Evolutionary conservation across 2,113 vertebrate species (phyloP), one percentile per base, ranked within the genome.

Genomic region (Corythaeola cristata): DNA sequence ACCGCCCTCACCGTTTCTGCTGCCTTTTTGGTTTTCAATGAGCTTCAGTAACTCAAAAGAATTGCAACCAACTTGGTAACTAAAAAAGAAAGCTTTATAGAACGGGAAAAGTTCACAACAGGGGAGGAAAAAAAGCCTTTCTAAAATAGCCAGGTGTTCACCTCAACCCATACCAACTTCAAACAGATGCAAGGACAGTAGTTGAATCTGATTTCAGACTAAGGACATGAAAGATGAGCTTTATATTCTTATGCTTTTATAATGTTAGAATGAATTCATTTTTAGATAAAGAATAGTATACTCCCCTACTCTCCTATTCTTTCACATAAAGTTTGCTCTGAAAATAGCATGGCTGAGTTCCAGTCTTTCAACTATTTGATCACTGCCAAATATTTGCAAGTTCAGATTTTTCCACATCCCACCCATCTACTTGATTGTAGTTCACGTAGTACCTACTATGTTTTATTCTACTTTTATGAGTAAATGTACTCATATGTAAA

Each of bases 141-240:
- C 95, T 94, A 94, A 95, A 96, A 96, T 97, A 95, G 92, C 90
- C 93, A 96, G 90, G 96, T 96, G 96, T 95, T 96, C 96, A 96
- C 95, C 96, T 92, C 90, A 94, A 93, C 78, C 75, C 83, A 84
- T 95, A 95, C 55, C 93, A 96, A 55, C 96, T 96, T 96, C 96
- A 96, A 96, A 96, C 30, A 96, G 79, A 83, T 74, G 44, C 90
- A 96, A 96, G 93, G 96, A 93, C 90, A 86, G 92, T 35, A 96
- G 85, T 4, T 93, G 92, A 94, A 96, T 96, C 72, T 2, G 44
- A 94, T 97, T 95, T 95, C 96, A 95, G 75, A 93, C 82, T 94
- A 86, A 96, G 76, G 76, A 94, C 88, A 96, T 96, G 52, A 97
- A 96, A 96, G 95, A 79, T 80, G 23, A 94, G 90, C 89, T 93